Conservation (phyloP, 2,113 vertebrate species). For the Kryptolebias marmoratus region DNA sequence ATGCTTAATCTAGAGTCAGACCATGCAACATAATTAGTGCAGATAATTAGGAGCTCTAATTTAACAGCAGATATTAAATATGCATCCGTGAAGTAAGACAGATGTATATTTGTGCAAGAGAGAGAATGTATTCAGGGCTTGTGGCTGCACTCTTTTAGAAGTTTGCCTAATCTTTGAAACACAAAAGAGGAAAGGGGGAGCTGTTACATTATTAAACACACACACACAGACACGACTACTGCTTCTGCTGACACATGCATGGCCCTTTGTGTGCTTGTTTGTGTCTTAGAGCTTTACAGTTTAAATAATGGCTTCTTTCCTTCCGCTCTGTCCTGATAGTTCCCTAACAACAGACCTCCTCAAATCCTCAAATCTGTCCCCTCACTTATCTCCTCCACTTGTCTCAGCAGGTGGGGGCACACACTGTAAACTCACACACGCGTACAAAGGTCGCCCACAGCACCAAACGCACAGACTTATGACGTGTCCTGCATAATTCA, state of each 20-base stretch:
- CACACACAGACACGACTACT: slow-evolving; percentile 36
- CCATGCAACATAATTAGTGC: neutral
- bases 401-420: slow-evolving; percentile 17
- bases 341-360: slow-evolving; percentile 1
- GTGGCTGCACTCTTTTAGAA: slow-evolving; percentile 42
- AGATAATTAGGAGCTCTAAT: slow-evolving; percentile 25
- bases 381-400: slow-evolving; percentile 27
- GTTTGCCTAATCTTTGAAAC: slow-evolving; percentile 60
- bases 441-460: slow-evolving; percentile 36
- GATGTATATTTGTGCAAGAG: slow-evolving; percentile 11
- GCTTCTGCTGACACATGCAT: slow-evolving; percentile 48
- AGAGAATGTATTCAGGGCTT: slow-evolving; percentile 17
- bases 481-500: slow-evolving; percentile 65
- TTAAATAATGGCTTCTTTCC: slow-evolving; percentile 16
- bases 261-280: slow-evolving; percentile 57
- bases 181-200: slow-evolving; percentile 58
- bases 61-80: slow-evolving; percentile 20
- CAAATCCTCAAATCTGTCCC: slow-evolving; percentile 28
- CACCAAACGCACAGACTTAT: slow-evolving; percentile 54
- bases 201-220: slow-evolving; percentile 67
- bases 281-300: slow-evolving; percentile 22
- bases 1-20: neutral
- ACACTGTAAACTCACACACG: slow-evolving; percentile 19
- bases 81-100: slow-evolving; percentile 14
- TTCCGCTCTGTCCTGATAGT: slow-evolving; percentile 4